Evolutionary conservation across 2,888 invertebrate species (phyloP).

Genomic region (Phortica okadai): DNA sequence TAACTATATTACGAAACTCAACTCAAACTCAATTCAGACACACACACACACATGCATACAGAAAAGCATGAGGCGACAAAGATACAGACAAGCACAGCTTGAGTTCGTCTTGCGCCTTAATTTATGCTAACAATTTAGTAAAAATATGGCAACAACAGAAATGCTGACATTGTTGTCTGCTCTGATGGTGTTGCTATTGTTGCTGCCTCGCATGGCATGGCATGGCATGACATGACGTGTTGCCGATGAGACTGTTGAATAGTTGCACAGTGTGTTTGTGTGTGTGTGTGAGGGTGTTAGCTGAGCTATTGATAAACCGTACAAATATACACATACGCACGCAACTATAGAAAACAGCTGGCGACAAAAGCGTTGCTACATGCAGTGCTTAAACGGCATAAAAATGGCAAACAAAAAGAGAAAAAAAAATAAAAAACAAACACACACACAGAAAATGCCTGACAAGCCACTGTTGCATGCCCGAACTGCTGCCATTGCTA

Average conservation of each 20-base stretch:
- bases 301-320: not conserved
- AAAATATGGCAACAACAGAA: constrained; percentile 37
- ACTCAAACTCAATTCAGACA: not conserved
- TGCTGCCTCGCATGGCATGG: not conserved
- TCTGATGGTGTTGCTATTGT: constrained; percentile 11
- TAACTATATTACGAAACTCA: not conserved
- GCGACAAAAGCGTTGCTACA: constrained; percentile 2
- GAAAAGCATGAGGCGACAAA: not conserved
- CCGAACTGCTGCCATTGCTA: not conserved
- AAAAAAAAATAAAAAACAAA: not conserved
- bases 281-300: not conserved
- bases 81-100: constrained; percentile 18
- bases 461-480: constrained; percentile 19
- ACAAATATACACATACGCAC: constrained; percentile 13
- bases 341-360: constrained; percentile 7
- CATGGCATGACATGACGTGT: constrained; percentile 5
- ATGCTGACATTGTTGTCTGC: constrained; percentile 40
- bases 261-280: not conserved
- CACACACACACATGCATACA: not conserved
- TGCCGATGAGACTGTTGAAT: no score
- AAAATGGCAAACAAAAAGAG: not conserved
- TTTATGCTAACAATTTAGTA: constrained; percentile 36
- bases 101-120: constrained; percentile 22
- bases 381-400: constrained; percentile 7
- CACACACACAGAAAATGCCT: not conserved